Evolutionary conservation across 2,113 vertebrate genomes (phyloP).

Genomic region (Trochalopteron elliotii): DNA sequence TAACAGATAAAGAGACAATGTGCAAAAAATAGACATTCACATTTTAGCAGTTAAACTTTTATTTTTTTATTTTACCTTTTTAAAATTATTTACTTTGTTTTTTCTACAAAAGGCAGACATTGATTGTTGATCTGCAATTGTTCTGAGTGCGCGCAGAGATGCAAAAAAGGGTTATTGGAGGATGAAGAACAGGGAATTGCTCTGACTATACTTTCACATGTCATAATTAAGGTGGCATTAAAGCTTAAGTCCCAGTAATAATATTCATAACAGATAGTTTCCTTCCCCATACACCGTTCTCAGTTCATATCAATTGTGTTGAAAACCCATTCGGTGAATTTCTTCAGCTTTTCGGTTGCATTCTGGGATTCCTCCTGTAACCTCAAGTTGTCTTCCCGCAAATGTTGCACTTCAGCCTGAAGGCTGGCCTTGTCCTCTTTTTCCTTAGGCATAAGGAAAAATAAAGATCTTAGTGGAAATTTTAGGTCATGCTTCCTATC

Average conservation of each 20-base stretch:
- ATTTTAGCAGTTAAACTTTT: slow-evolving; percentile 83
- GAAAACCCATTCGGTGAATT: slow-evolving; percentile 98
- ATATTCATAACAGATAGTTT: slow-evolving; percentile 27
- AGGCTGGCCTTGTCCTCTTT: slow-evolving; percentile 90
- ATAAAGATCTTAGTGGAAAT: background rate
- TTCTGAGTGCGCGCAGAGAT: slow-evolving; percentile 64
- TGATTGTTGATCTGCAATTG: slow-evolving; percentile 75
- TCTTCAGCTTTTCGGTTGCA: slow-evolving; percentile 94
- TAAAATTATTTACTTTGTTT: slow-evolving; percentile 77
- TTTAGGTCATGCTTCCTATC: background rate
- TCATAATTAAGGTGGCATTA: slow-evolving; percentile 46
- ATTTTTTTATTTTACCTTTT: slow-evolving; percentile 77
- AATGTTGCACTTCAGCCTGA: slow-evolving; percentile 87
- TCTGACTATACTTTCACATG: slow-evolving; percentile 44
- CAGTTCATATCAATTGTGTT: slow-evolving; percentile 98
- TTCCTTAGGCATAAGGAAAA: slow-evolving; percentile 77
- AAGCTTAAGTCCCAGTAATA: slow-evolving; percentile 42
- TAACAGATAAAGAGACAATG: slow-evolving; percentile 78
- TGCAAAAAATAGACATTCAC: slow-evolving; percentile 88
- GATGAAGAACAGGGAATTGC: slow-evolving; percentile 50
- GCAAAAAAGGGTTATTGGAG: slow-evolving; percentile 28
- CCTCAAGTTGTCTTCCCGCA: slow-evolving; percentile 93
- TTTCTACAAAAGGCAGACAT: slow-evolving; percentile 81
- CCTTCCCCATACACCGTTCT: slow-evolving; percentile 11
- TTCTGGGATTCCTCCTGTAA: slow-evolving; percentile 95